Conservation (phyloP, 2,113 vertebrate genomes). For the Phyllostomus discolor region DNA sequence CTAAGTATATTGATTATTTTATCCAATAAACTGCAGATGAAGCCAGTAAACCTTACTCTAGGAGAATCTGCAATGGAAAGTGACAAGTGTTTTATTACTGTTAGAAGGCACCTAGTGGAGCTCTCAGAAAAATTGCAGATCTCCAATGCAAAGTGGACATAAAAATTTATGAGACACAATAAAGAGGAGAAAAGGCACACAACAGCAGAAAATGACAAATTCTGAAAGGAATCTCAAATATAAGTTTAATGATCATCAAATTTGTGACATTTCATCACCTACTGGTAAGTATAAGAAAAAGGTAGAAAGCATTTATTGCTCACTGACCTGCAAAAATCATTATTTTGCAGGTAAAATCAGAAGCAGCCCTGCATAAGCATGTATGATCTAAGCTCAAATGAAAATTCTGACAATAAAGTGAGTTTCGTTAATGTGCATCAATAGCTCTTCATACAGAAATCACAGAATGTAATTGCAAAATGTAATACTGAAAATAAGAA, state of each 20-base stretch:
- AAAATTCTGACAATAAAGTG: background rate
- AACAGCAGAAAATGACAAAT: slow-evolving; percentile 62
- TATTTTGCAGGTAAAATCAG: slow-evolving; percentile 38
- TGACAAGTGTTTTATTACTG: slow-evolving; percentile 79
- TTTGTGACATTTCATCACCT: slow-evolving; percentile 63
- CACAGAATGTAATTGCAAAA: background rate
- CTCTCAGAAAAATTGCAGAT: slow-evolving; percentile 70
- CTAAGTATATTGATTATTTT: slow-evolving; percentile 78
- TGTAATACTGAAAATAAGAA: background rate
- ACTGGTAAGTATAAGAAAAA: slow-evolving; percentile 18
- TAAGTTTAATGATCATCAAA: slow-evolving; percentile 64
- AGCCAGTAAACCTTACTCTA: slow-evolving; percentile 64
- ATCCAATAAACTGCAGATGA: slow-evolving; percentile 63
- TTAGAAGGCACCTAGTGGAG: slow-evolving; percentile 62
- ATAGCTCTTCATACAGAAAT: background rate
- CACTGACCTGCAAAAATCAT: background rate
- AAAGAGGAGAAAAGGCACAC: slow-evolving; percentile 54
- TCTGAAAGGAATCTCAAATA: slow-evolving; percentile 69
- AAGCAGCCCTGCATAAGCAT: slow-evolving; percentile 33
- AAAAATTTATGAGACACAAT: slow-evolving; percentile 75
- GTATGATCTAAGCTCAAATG: background rate
- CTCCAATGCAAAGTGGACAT: slow-evolving; percentile 63
- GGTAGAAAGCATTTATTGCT: slow-evolving; percentile 31
- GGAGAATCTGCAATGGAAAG: slow-evolving; percentile 72
- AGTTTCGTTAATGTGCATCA: background rate